Evolutionary conservation across 2,888 invertebrate genomes (phyloP), one percentile per base, ranked within the genome.

Genomic region (Lypha dubia): DNA sequence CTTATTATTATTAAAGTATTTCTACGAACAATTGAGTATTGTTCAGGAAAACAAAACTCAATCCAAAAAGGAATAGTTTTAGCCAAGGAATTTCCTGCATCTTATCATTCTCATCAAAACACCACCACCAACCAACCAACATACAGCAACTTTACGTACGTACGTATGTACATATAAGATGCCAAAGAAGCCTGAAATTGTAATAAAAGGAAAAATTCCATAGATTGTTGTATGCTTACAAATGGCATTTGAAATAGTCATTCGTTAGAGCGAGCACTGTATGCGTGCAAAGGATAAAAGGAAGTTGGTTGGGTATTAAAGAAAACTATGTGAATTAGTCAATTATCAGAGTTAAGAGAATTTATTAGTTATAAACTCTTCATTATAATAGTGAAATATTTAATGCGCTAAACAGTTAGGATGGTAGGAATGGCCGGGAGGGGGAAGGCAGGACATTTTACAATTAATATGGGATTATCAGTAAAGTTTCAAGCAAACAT

Each of bases 1-100:
- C 91, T 90, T 88, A 90, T 90, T 91, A 90, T 89, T 79, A 90
- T 89, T 89, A 89, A 88, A 88, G 90, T 89, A 90, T 90, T 90
- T 90, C 53, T n/a, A 20, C 24, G 58, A 84, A 77, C 84, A 84
- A 84, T 84, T 79, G 84, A 84, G 49, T 56, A 35, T 56, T 63
- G 49, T 62, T 53, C 17, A 63, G 24, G 53, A 68, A 46, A 68
- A 70, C 38, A 70, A 60, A 49, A 28, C 46, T 5, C 20, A n/a
- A 44, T 60, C 32, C 20, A 53, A 35, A 15, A 13, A 20, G 32
- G 20, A 35, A 79, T 28, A 70, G 44, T 44, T 51, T n/a, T 41
- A 62, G 56, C 41, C 49, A 51, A 70, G 79, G 63, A 83, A 75
- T 71, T 79, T 71, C 53, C 53, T 6, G 58, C 17, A 53, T 63